Base-by-base conservation (phyloP, 2,888 invertebrate species). In the Rhagonycha fulva region DNA sequence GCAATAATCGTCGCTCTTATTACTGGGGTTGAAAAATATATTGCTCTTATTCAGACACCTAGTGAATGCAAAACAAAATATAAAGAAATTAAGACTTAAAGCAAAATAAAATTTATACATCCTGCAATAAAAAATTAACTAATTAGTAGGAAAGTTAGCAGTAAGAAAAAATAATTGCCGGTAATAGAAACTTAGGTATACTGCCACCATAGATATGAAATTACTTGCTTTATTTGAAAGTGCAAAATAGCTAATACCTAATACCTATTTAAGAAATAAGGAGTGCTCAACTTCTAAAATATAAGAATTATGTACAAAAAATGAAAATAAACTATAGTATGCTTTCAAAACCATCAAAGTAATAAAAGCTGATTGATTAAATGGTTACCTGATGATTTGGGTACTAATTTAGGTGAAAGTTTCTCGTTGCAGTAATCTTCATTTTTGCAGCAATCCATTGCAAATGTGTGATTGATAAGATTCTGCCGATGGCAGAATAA, bases 391-490 rank as follows among this genome's bases (percentile, higher is more conserved):
- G 91, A 89, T 87, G 90, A 89, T 89, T 89, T 90, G 88, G 90
- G 90, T 87, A 91, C 91, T 87, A 94, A 91, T 88, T 90, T 90
- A 87, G 94, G 92, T 87, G 89, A 91, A 89, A 94, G 91, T 85
- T 91, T 89, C 85, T 89, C 90, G 90, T 95, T 95, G 92, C 95
- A 95, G 92, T 92, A 93, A 84, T 88, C 87, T 90, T 91, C 90
- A 86, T 92, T 90, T 88, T 92, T 92, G 92, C 95, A 95, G 93
- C 95, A 95, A 88, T 92, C 91, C 90, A 94, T 93, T 90, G 92
- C 92, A 91, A 94, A 93, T 84, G 93, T 91, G 87, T 92, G 92
- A 90, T 94, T 94, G 89, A 91, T 90, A 89, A 91, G 90, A 89
- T 91, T 92, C 89, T 93, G 92, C 89, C 92, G 91, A 90, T 93